A percentile compares a stretch with the other conserved stretches of the same genome.
Conservation (phyloP, 2,888 invertebrate species). For the Cheilosia impressa region DNA sequence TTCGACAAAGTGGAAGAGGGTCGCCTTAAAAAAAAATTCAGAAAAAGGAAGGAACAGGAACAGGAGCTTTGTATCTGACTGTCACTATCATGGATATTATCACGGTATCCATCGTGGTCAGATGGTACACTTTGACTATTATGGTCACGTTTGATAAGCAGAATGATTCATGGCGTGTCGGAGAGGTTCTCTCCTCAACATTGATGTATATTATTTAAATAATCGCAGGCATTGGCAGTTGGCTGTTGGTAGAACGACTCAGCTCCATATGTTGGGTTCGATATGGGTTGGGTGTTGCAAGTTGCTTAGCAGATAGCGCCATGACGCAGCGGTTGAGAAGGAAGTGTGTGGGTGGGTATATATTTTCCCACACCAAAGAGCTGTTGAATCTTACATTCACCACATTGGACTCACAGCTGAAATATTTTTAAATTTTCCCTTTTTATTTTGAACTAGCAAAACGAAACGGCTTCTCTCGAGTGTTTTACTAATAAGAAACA, state of each 20-base stretch:
- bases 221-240: background rate
- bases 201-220: slow-evolving; percentile 7
- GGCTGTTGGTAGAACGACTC: too few relatives aligned
- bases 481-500: too few relatives aligned
- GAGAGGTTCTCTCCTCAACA: slow-evolving; percentile 1
- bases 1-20: slow-evolving; percentile 44
- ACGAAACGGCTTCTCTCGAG: too few relatives aligned
- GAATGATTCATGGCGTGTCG: slow-evolving; percentile 26
- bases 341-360: too few relatives aligned
- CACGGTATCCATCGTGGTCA: slow-evolving; percentile 42
- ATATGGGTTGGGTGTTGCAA: too few relatives aligned
- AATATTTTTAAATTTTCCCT: too few relatives aligned
- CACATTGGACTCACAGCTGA: too few relatives aligned
- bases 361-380: too few relatives aligned
- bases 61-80: slow-evolving; percentile 46
- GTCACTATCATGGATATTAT: slow-evolving; percentile 59
- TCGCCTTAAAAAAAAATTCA: slow-evolving; percentile 21
- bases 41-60: background rate
- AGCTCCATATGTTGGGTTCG: too few relatives aligned
- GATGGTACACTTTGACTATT: slow-evolving; percentile 58
- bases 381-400: too few relatives aligned
- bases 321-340: too few relatives aligned
- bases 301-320: background rate
- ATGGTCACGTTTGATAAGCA: slow-evolving; percentile 67
- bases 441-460: too few relatives aligned